Base-by-base conservation (phyloP, 2,113 vertebrate species). In the Peucedramus taeniatus region DNA sequence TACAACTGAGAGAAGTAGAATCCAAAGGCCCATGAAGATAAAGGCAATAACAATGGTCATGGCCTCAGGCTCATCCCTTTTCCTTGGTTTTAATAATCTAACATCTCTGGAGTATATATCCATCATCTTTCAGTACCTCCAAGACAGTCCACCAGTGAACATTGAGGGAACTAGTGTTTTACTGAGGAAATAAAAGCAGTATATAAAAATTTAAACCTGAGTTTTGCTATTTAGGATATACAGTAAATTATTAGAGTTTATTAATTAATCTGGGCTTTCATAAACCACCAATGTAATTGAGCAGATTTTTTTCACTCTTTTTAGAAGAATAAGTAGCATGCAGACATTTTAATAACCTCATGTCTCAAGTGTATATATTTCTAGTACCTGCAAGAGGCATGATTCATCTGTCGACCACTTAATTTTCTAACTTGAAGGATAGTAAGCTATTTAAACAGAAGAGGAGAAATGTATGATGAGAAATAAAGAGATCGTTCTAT, bases 281-380 rank as follows among this genome's bases (percentile, higher is more conserved):
- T 83, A 94, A 96, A 57, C 47, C 68, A 93, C 60, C 22, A 66
- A 51, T 68, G 72, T 80, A 86, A 86, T 83, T 83, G 20, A 94
- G 37, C 5, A 63, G 30, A 54, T 33, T 80, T 85, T 85, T 91
- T 94, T 87, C 61, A 40, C 53, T 86, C 44, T 85, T 95, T 93
- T 88, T 54, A 87, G 81, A 94, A 79, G 66, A 96, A 91, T 75
- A 87, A 59, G 57, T 81, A 93, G 61, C 50, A 65, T 40, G 9
- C 27, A 71, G 85, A 68, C 51, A n/a, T 68, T 96, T 96, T 82
- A 95, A 94, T 97, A 96, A 93, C 77, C 61, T 95, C 47, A 37
- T 7, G 1, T 93, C 79, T 94, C 89, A 89, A 80, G 63, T 39
- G 54, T 83, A 51, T 83, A 7, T 65, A 87, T 92, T 95, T 84